Conservation (phyloP, 2,797 vertebrate genomes). For the Phataginus tetradactyla region DNA sequence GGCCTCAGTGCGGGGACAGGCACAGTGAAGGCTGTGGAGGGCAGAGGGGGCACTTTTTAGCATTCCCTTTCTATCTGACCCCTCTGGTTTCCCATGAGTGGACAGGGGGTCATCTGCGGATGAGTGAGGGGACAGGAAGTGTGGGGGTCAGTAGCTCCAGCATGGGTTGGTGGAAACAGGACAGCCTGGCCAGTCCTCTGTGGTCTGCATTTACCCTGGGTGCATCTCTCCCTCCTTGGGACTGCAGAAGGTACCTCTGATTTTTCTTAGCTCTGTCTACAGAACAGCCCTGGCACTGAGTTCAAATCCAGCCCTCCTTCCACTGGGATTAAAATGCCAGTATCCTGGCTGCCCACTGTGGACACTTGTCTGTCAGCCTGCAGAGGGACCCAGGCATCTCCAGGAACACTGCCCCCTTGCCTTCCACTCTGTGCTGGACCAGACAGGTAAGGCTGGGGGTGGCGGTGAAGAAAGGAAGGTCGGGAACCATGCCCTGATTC, state of each 20-base stretch:
- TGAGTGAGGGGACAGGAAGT: background rate
- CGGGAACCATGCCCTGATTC: background rate
- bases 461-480: background rate
- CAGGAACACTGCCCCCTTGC: background rate
- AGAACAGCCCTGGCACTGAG: background rate
- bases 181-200: background rate
- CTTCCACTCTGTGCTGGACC: background rate
- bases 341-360: background rate
- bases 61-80: conserved; percentile 37
- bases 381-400: background rate
- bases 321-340: background rate
- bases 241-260: background rate
- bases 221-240: background rate
- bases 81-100: background rate
- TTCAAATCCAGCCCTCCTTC: conserved; percentile 5
- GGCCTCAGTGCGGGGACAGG: background rate
- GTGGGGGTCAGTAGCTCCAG: background rate
- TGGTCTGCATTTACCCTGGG: background rate
- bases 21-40: background rate
- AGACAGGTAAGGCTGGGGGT: background rate
- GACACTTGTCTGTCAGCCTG: background rate
- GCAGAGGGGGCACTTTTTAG: conserved; percentile 56
- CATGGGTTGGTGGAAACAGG: too few species aligned
- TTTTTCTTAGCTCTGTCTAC: background rate
- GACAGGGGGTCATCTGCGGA: background rate